Evolutionary conservation across 2,888 invertebrate genomes (phyloP).

Genomic region (Amphiduros pacificus): DNA sequence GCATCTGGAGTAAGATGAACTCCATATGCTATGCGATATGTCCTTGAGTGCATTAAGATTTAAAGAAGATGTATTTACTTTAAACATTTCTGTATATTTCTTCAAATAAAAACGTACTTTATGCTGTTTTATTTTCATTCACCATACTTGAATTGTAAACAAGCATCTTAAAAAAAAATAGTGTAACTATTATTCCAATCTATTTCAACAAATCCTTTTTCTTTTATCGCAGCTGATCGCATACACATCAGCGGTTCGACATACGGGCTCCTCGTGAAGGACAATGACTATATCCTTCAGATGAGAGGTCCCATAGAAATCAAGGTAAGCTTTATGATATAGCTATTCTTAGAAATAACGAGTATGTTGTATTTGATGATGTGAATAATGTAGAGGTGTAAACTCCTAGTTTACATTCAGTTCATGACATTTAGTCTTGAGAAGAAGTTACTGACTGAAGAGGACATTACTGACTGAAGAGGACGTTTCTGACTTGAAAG

Average conservation of each 20-base stretch:
- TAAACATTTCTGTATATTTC: too few relatives aligned
- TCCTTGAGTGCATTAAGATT: too few relatives aligned
- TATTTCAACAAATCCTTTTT: background rate
- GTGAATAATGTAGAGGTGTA: too few relatives aligned
- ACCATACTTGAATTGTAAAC: background rate
- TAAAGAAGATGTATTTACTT: too few relatives aligned
- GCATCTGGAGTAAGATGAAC: too few relatives aligned
- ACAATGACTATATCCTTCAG: conserved; percentile 5
- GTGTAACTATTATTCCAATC: background rate
- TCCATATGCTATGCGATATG: too few relatives aligned
- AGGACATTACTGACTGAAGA: background rate
- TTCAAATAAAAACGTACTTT: too few relatives aligned
- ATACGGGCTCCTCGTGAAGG: conserved; percentile 7
- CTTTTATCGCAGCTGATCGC: conserved; percentile 1
- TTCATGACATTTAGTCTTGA: background rate
- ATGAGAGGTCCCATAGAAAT: conserved; percentile 8
- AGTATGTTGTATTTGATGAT: too few relatives aligned
- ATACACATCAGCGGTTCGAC: conserved; percentile 15
- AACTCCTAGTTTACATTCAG: too few relatives aligned
- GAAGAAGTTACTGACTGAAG: background rate
- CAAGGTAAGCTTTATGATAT: conserved; percentile 6
- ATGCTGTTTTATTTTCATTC: too few relatives aligned
- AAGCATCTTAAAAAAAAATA: background rate
- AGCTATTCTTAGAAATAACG: too few relatives aligned
- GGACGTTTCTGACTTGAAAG: background rate